Percentiles rank a stretch among this genome's conserved stretches.
These are phyloP conservation scores for Phoenicopterus ruber DNA, from an alignment of 2,113 vertebrate species.

Conservation along the genomic window DNA sequence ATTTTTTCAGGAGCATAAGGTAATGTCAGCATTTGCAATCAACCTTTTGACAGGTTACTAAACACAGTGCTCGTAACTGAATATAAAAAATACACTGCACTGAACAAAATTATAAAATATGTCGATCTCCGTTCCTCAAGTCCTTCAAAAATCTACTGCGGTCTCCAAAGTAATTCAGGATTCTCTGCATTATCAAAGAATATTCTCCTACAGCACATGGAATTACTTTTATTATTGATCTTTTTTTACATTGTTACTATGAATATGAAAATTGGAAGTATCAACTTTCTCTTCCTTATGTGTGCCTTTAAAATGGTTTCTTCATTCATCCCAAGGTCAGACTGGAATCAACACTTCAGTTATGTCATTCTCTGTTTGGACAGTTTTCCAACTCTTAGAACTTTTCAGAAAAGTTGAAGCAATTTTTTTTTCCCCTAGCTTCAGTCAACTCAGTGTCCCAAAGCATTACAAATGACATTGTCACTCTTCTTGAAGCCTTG, in stretches of 20 bases:
- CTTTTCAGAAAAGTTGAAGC: background rate
- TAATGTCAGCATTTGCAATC: background rate
- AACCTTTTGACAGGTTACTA: background rate
- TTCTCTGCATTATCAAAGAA: background rate
- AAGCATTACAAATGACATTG: background rate
- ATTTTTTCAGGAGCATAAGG: background rate
- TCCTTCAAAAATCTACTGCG: background rate
- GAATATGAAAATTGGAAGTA: background rate
- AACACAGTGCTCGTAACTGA: background rate
- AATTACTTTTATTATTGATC: background rate
- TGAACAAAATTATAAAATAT: background rate
- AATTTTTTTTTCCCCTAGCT: background rate
- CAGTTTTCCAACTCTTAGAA: background rate
- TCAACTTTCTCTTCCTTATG: background rate
- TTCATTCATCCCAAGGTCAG: background rate
- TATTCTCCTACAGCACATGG: background rate
- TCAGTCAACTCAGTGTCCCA: background rate
- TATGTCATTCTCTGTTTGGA: background rate
- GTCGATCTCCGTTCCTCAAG: accelerated
- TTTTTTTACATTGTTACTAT: background rate
- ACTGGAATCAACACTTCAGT: background rate
- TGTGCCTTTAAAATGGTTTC: background rate
- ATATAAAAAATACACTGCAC: background rate
- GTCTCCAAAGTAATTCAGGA: background rate
- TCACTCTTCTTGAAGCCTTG: background rate